Percentiles rank a stretch among this genome's conserved stretches.
phyloP scores from a whole-genome alignment of 2,797 vertebrate species.

The Crax fasciolata region DNA sequence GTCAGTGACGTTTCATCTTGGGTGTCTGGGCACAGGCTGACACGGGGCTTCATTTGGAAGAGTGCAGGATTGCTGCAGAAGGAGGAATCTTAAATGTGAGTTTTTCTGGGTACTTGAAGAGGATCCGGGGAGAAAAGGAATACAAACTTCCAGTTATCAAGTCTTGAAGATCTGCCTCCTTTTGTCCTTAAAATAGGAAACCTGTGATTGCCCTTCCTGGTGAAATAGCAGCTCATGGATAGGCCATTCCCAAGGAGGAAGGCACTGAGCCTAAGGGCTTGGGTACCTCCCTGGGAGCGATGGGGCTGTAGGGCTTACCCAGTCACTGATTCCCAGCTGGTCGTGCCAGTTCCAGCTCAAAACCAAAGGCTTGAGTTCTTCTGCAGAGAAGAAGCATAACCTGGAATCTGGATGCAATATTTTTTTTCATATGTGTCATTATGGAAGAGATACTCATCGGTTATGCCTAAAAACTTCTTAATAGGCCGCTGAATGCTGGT shows the following conservation, averaged over 20 bases:
- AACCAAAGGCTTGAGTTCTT: background rate
- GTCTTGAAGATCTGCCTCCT: background rate
- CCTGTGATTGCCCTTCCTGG: background rate
- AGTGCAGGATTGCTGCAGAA: background rate
- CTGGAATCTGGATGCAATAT: background rate
- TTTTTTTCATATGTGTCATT: background rate
- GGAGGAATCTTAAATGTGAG: rapidly evolving
- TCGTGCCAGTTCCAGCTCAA: background rate
- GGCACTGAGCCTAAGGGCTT: background rate
- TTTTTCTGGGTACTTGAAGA: background rate
- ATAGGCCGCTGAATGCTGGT: slow-evolving; percentile 30
- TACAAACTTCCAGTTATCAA: background rate
- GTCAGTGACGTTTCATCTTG: slow-evolving; percentile 72
- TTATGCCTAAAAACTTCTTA: slow-evolving; percentile 11
- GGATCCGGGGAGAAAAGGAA: background rate
- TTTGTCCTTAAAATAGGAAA: background rate
- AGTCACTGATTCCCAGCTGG: background rate
- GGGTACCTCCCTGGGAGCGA: background rate
- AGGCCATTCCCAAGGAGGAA: background rate
- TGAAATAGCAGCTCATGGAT: rapidly evolving
- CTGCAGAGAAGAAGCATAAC: background rate
- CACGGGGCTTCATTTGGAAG: rapidly evolving
- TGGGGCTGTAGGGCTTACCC: background rate
- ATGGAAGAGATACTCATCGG: slow-evolving; percentile 24
- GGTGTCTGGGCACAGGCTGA: background rate